Conservation (phyloP, 2,888 invertebrate species). For the Didymodactylos carnosus region DNA sequence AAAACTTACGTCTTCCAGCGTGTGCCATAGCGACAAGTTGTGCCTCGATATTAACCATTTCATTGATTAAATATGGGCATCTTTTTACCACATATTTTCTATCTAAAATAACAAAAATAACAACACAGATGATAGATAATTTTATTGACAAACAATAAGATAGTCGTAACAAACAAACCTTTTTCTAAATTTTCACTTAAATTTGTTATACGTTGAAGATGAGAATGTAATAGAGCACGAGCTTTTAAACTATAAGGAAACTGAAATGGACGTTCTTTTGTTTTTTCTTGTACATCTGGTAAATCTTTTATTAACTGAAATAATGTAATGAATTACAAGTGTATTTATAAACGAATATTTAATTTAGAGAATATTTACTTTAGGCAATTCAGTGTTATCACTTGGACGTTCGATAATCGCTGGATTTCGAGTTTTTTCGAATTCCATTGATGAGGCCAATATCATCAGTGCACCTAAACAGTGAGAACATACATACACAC, state of each 20-base stretch:
- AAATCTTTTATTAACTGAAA: slow-evolving; percentile 60
- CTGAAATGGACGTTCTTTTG: slow-evolving; percentile 78
- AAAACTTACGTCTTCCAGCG: not conserved
- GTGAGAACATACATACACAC: slow-evolving; percentile 72
- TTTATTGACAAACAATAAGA: no score
- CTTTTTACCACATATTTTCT: slow-evolving; percentile 44
- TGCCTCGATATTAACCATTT: slow-evolving; percentile 46
- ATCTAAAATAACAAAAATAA: slow-evolving; percentile 30
- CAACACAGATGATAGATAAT: no score
- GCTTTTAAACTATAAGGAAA: slow-evolving; percentile 61
- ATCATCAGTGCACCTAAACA: slow-evolving; percentile 60
- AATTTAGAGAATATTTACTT: slow-evolving; percentile 45
- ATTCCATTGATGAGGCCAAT: slow-evolving; percentile 81
- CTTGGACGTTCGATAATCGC: slow-evolving; percentile 75
- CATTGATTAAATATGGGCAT: slow-evolving; percentile 79
- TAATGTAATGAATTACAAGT: slow-evolving; percentile 10
- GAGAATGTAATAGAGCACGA: slow-evolving; percentile 78
- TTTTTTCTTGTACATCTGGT: slow-evolving; percentile 76
- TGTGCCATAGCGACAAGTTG: not conserved
- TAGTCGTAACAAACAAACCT: slow-evolving; percentile 22
- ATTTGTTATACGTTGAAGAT: slow-evolving; percentile 57
- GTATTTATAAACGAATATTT: slow-evolving; percentile 18
- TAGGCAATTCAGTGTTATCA: slow-evolving; percentile 80
- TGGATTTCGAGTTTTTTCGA: slow-evolving; percentile 74
- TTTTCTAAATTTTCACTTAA: slow-evolving; percentile 29